Evolutionary conservation across 2,113 vertebrate genomes (phyloP), one percentile per base, ranked within the genome.

Genomic region (Canis aureus): DNA sequence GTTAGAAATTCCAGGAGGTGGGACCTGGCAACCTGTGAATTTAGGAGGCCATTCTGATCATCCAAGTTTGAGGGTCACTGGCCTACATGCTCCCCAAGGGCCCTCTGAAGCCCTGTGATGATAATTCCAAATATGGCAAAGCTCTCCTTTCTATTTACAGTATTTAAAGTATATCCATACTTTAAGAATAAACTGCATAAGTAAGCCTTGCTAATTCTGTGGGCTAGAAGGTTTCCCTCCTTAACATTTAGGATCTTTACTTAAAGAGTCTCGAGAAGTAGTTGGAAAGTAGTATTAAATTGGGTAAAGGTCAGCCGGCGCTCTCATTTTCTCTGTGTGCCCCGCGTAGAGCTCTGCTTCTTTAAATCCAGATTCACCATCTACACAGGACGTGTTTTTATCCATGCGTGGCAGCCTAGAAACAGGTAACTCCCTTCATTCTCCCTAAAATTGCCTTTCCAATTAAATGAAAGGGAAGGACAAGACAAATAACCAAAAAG

Each of bases 391-490:
- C 49, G 29, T 25, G 23, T 55, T 85, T 85, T 35, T 67, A 59
- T 91, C 76, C 66, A 35, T 29, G 27, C 10, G 2, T 12, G 59
- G 55, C 71, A 67, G 83, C 22, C 86, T 89, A 57, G 16, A 89
- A 83, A 85, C 62, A 57, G 89, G 73, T n/a, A 80, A 55, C 89
- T 89, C 51, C 62, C n/a, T 85, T 76, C 86, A 0, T 49, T 81
- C 90, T 93, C 91, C 89, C 93, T 89, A 94, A 96, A 95, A 89
- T 49, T 53, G 76, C 91, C 94, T 95, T 96, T 84, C 97, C 97
- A 98, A 94, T 97, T 91, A 97, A 71, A 82, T 3, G 95, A 73
- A 85, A 79, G 76, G 53, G 66, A 84, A 97, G 89, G 90, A 95
- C 83, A 92, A 97, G 96, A 97, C 89, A 91, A 92, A 97, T 91